Evolutionary conservation across 2,797 vertebrate genomes (phyloP).

Genomic region (Hylomyscus alleni): DNA sequence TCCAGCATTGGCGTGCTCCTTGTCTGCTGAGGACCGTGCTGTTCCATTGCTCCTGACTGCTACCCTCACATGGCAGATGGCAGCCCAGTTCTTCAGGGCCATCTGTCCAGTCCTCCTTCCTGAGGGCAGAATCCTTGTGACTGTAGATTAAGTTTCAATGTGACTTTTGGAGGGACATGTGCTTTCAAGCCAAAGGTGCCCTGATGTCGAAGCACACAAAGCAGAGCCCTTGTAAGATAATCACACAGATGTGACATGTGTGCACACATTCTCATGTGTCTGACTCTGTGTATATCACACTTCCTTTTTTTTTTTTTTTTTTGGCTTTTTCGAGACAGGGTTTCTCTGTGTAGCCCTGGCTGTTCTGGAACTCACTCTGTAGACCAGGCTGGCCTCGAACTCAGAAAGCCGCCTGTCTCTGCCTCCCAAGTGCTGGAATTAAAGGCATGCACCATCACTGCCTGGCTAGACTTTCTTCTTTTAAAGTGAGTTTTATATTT

Average conservation of each 20-base stretch:
- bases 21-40: neutral
- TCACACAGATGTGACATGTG: no score
- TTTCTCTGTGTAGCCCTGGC: no score
- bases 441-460: no score
- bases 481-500: neutral
- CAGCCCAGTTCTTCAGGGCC: neutral
- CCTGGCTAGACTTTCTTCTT: no score
- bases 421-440: no score
- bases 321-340: no score
- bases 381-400: no score
- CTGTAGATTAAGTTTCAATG: neutral
- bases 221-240: neutral
- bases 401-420: no score
- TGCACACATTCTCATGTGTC: neutral
- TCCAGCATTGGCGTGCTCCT: fast-evolving
- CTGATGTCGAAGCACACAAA: fast-evolving
- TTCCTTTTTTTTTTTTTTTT: neutral
- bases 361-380: no score
- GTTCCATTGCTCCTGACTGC: neutral
- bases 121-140: neutral
- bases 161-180: neutral
- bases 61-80: neutral
- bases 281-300: neutral
- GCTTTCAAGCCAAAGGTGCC: neutral
- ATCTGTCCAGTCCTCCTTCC: neutral